Evolutionary conservation across 2,797 vertebrate genomes (phyloP).

Genomic region (Artibeus lituratus): DNA sequence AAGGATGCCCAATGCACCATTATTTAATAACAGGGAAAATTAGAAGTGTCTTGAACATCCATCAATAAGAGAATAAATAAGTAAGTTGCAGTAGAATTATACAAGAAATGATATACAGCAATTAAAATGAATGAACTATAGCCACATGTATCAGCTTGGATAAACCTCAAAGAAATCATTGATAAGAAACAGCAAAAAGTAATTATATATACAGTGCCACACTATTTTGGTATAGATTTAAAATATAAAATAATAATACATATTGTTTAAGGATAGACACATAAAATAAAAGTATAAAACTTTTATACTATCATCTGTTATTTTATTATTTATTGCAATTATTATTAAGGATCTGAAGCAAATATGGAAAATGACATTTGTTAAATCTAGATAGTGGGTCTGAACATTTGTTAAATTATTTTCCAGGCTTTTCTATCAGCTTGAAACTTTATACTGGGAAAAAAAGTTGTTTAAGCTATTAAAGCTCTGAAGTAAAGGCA

Average conservation of each 20-base stretch:
- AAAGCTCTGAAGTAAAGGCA: background rate
- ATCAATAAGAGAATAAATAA: background rate
- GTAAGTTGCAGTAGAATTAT: background rate
- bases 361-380: background rate
- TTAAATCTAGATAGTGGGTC: background rate
- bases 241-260: background rate
- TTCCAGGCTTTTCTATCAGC: background rate
- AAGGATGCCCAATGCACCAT: background rate
- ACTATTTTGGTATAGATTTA: background rate
- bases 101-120: background rate
- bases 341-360: slow-evolving; percentile 31
- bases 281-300: background rate
- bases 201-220: background rate
- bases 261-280: background rate
- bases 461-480: background rate
- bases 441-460: background rate
- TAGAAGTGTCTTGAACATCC: background rate
- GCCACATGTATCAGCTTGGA: background rate
- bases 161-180: background rate
- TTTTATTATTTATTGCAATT: background rate
- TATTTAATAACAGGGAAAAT: background rate
- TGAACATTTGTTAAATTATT: slow-evolving; percentile 4
- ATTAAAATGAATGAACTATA: background rate
- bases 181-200: background rate
- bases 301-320: too few species aligned